Conservation (phyloP, 1,140 invertebrate genomes). For the Wasmannia auropunctata region DNA sequence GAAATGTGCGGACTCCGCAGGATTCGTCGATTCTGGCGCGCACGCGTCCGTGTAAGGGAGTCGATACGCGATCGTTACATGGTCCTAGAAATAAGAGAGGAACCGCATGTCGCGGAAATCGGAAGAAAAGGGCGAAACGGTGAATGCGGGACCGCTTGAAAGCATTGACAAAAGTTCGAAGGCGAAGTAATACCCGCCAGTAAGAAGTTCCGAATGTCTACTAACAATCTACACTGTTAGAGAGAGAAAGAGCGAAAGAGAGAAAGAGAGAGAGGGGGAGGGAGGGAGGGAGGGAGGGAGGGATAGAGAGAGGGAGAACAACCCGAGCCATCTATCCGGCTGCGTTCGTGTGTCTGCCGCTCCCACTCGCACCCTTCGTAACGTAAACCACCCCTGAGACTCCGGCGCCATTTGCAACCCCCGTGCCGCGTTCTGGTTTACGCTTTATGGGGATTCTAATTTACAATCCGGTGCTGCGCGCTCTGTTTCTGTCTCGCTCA, state of each 20-base stretch:
- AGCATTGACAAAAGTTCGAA: conserved; percentile 40
- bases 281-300: not conserved
- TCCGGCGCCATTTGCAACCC: conserved; percentile 31
- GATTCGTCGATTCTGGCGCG: conserved; percentile 33
- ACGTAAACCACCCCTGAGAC: conserved; percentile 53
- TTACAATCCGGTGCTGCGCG: conserved; percentile 61
- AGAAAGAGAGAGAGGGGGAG: not conserved
- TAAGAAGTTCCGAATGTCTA: conserved; percentile 80
- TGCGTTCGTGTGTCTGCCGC: not conserved
- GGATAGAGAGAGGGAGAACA: not conserved
- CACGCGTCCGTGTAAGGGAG: conserved; percentile 20
- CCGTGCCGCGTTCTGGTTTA: conserved; percentile 39
- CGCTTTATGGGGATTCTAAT: conserved; percentile 64
- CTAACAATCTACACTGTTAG: conserved; percentile 76
- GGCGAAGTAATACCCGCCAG: conserved; percentile 76
- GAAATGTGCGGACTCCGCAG: conserved; percentile 33
- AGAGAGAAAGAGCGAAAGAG: not conserved
- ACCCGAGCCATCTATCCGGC: conserved; percentile 23
- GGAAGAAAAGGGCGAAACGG: not conserved
- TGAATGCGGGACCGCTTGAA: conserved; percentile 19
- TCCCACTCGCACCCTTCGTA: conserved; percentile 25
- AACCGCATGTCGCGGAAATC: not conserved
- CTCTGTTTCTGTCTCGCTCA: conserved; percentile 28
- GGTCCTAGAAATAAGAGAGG: not conserved
- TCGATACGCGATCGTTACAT: conserved; percentile 45